phyloP scores from a whole-genome alignment of 2,113 vertebrate genomes.

The Thinocorus orbignyianus region DNA sequence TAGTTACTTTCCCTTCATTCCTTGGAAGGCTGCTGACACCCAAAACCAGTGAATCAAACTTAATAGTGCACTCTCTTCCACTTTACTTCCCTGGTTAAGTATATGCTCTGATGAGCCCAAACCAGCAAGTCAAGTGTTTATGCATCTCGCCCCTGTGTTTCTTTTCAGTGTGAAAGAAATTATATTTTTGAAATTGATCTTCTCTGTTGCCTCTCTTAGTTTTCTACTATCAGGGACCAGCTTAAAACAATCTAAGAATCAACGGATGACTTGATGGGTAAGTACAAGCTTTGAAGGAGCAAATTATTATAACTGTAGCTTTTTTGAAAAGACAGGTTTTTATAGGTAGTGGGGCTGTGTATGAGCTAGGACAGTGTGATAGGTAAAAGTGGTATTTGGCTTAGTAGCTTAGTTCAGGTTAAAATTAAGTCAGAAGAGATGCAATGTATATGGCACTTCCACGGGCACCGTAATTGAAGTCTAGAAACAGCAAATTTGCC shows the following conservation, averaged over 20 bases:
- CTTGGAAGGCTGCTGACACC: not conserved
- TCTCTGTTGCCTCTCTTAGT: not conserved
- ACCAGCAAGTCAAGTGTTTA: not conserved
- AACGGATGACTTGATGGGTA: not conserved
- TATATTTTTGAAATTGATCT: not conserved
- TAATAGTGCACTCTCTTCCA: not conserved
- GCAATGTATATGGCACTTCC: not conserved
- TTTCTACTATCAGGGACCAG: not conserved
- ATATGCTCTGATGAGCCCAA: not conserved
- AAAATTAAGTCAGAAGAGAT: not conserved
- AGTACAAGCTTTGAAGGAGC: not conserved
- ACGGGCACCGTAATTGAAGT: not conserved
- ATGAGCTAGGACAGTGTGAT: not conserved
- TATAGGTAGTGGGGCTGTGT: rapidly evolving
- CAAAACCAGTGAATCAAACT: not conserved
- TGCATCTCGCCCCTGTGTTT: not conserved
- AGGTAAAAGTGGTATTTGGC: not conserved
- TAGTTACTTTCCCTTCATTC: not conserved
- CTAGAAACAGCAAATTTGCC: not conserved
- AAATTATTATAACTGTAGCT: not conserved
- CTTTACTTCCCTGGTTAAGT: not conserved
- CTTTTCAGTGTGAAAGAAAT: not conserved
- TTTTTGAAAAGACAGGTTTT: not conserved
- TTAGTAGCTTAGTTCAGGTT: not conserved
- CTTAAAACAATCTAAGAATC: not conserved